Percentiles rank a stretch among this genome's conserved stretches.
Evolutionary conservation across 2,888 invertebrate genomes (phyloP).

Genomic region (Marasmarcha lunaedactyla): DNA sequence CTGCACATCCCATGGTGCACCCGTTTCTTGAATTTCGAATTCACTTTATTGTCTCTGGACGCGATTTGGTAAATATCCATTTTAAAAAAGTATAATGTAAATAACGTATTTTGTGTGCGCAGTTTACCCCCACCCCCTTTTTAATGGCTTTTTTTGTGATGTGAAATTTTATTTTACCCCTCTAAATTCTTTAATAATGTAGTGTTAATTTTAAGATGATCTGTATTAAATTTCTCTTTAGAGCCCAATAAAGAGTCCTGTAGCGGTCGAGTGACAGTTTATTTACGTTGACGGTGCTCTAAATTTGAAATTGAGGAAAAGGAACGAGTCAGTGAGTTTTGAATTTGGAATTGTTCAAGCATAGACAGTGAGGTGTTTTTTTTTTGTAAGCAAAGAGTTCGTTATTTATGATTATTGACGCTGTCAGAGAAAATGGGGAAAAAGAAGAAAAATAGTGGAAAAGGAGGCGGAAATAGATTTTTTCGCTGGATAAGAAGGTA

Average conservation of each 20-base stretch:
- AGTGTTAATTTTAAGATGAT: constrained; percentile 13
- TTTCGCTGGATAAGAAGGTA: constrained; percentile 66
- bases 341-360: background rate
- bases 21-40: constrained; percentile 28
- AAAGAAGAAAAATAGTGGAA: constrained; percentile 55
- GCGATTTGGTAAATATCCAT: constrained; percentile 35
- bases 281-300: constrained; percentile 24
- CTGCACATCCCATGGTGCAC: constrained; percentile 44
- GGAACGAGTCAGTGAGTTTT: no score
- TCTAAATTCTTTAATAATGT: background rate
- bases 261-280: constrained; percentile 33
- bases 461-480: constrained; percentile 51
- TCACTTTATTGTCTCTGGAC: constrained; percentile 16
- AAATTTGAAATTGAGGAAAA: constrained; percentile 26
- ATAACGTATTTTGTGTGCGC: constrained; percentile 13
- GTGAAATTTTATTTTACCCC: constrained; percentile 7
- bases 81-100: constrained; percentile 11
- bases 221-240: constrained; percentile 21
- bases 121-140: constrained; percentile 4
- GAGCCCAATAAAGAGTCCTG: constrained; percentile 48
- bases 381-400: background rate
- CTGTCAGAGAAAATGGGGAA: constrained; percentile 45
- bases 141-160: constrained; percentile 7
- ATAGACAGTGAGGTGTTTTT: constrained; percentile 26
- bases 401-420: constrained; percentile 9